Evolutionary conservation across 2,888 invertebrate species (phyloP).

Genomic region (Drosophila lutescens): DNA sequence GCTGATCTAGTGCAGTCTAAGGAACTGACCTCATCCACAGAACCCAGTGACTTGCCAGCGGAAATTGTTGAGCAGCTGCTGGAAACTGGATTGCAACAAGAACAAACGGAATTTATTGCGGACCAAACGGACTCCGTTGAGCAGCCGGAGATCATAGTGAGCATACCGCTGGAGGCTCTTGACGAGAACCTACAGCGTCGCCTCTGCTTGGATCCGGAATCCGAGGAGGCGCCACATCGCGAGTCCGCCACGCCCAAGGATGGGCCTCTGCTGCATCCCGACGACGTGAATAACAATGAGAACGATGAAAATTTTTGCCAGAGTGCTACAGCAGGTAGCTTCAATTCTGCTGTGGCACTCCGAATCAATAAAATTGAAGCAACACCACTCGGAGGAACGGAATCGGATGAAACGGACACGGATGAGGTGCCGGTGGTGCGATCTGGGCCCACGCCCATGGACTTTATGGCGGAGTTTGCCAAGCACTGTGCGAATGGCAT

Average conservation of each 20-base stretch:
- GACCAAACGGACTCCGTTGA: neutral
- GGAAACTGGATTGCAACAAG: no score
- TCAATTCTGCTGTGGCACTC: slow-evolving; percentile 76
- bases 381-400: slow-evolving; percentile 13
- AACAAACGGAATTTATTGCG: no score
- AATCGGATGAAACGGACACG: slow-evolving; percentile 7
- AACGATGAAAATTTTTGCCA: slow-evolving; percentile 73
- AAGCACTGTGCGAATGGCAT: slow-evolving; percentile 67
- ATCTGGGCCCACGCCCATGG: slow-evolving; percentile 52
- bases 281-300: slow-evolving; percentile 68
- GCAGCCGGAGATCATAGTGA: slow-evolving; percentile 52
- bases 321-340: slow-evolving; percentile 78
- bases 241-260: slow-evolving; percentile 31
- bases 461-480: slow-evolving; percentile 80
- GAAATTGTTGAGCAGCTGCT: neutral
- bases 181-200: slow-evolving; percentile 60
- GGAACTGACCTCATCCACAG: slow-evolving; percentile 64
- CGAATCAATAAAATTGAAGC: slow-evolving; percentile 61
- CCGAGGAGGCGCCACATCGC: neutral
- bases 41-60: slow-evolving; percentile 15
- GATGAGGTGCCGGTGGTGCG: slow-evolving; percentile 19
- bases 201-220: slow-evolving; percentile 25
- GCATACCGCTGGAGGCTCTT: slow-evolving; percentile 64
- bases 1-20: slow-evolving; percentile 44
- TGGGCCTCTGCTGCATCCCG: slow-evolving; percentile 23